Percentiles rank a stretch among this genome's conserved stretches.
These are phyloP conservation scores for Intellagama lesueurii DNA, from an alignment of 2,797 vertebrate genomes.

Conservation along the genomic window DNA sequence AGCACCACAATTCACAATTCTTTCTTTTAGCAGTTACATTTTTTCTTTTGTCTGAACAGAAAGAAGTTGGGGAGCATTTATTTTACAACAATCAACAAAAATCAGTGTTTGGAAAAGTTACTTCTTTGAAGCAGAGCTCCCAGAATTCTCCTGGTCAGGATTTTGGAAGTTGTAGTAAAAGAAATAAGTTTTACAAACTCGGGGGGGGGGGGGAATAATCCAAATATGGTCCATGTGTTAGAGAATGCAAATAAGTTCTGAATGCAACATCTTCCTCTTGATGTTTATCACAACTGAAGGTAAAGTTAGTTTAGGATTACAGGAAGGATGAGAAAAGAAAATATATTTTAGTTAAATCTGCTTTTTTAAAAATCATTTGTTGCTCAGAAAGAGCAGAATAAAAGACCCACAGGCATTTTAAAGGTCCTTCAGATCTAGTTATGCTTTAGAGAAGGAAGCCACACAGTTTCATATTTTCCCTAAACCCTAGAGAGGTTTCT, in stretches of 20 bases:
- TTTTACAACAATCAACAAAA: background rate
- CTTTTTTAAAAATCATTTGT: background rate
- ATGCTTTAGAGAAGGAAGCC: background rate
- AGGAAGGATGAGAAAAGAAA: background rate
- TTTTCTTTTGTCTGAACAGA: background rate
- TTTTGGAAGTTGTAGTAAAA: background rate
- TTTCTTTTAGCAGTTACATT: background rate
- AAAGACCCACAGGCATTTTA: background rate
- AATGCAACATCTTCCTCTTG: background rate
- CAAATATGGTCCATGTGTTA: background rate
- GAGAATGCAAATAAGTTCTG: background rate
- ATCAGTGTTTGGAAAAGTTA: too few species aligned
- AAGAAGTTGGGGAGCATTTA: background rate
- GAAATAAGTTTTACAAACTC: background rate
- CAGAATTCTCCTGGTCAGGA: too few species aligned
- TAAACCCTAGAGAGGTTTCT: too few species aligned
- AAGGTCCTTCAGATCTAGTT: background rate
- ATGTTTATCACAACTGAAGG: background rate
- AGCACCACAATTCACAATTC: too few species aligned
- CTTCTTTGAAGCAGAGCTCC: too few species aligned
- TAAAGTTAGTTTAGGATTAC: background rate
- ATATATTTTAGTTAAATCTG: background rate
- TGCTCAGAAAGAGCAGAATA: background rate
- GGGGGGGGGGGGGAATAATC: background rate
- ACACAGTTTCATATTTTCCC: too few species aligned